Base-by-base conservation (phyloP, 2,797 vertebrate species). In the Rachycentron canadum region DNA sequence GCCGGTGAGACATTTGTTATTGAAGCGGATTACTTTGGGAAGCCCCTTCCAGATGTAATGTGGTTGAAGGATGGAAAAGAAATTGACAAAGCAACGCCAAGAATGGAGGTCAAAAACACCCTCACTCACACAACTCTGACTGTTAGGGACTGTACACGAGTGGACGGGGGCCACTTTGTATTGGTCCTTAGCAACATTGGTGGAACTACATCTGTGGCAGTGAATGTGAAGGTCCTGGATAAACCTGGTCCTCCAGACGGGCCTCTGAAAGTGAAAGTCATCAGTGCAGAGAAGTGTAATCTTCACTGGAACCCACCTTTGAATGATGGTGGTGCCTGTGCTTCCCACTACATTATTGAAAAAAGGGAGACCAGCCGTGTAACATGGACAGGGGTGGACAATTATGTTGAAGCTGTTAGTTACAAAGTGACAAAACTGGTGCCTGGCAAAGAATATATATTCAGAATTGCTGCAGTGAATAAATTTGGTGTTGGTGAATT, bases 401-500 rank as follows among this genome's bases (percentile, higher is more conserved):
- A 96, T 61, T 95, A 96, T 0, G 94, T 98, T 73, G 96, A 98
- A 91, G 96, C 97, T 89, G 93, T 96, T 63, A 94, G 94, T 85
- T 97, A 96, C 86, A 99, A 99, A 95, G 94, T 98, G 69, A 97
- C 96, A 88, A 99, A 96, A 81, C 94, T 99, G 62, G 96, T 96
- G 53, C 96, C 95, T 78, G 97, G 97, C 73, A 98, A 98, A 93
- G 98, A 99, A 89, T 99, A 99, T 78, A 96, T 99, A 55, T 99
- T 99, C 93, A 97, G 98, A 86, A 95, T 99, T 87, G 98, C 97
- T 92, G 97, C 97, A 19, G 97, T 99, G 82, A 99, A 98, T 76
- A 98, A 97, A 88, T 99, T 96, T 91, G 98, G 98, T 80, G 95
- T 97, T 86, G 98, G 98, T 0, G 98, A 99, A 81, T 97, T 98